Conservation (phyloP, 1,140 invertebrate species). For the Zelostemma sp. region DNA sequence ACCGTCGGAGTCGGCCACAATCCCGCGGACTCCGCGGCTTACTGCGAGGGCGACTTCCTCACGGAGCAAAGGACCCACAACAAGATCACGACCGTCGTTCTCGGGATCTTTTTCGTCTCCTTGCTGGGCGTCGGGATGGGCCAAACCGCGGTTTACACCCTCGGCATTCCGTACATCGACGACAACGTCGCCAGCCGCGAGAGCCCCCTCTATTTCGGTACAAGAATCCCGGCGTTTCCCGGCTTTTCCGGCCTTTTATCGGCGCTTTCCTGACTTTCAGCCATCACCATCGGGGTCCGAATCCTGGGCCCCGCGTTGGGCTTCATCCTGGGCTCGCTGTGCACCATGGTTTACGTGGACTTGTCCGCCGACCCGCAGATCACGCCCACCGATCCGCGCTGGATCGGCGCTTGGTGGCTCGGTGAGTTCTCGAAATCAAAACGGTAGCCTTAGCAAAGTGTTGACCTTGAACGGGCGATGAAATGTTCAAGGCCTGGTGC, state of each 20-base stretch:
- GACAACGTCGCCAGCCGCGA: slow-evolving; percentile 93
- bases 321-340: slow-evolving; percentile 91
- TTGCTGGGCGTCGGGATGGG: slow-evolving; percentile 92
- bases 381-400: slow-evolving; percentile 86
- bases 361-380: slow-evolving; percentile 81
- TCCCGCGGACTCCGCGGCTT: slow-evolving; percentile 54
- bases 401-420: slow-evolving; percentile 94
- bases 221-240: too few relatives aligned
- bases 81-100: slow-evolving; percentile 82
- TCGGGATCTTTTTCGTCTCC: slow-evolving; percentile 89
- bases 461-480: too few relatives aligned
- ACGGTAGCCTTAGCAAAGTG: too few relatives aligned
- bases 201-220: slow-evolving; percentile 93
- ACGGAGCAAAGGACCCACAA: slow-evolving; percentile 76
- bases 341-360: slow-evolving; percentile 89
- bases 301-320: slow-evolving; percentile 92
- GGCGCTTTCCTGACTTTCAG: slow-evolving; percentile 71
- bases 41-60: slow-evolving; percentile 73
- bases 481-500: slow-evolving; percentile 79
- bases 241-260: too few relatives aligned
- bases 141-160: slow-evolving; percentile 91
- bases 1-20: too few relatives aligned
- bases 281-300: slow-evolving; percentile 91
- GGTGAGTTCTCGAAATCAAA: slow-evolving; percentile 77
- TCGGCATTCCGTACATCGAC: slow-evolving; percentile 95